These are phyloP conservation scores for Trichopria drosophilae DNA, from an alignment of 2,888 invertebrate species.

Conservation along the genomic window DNA sequence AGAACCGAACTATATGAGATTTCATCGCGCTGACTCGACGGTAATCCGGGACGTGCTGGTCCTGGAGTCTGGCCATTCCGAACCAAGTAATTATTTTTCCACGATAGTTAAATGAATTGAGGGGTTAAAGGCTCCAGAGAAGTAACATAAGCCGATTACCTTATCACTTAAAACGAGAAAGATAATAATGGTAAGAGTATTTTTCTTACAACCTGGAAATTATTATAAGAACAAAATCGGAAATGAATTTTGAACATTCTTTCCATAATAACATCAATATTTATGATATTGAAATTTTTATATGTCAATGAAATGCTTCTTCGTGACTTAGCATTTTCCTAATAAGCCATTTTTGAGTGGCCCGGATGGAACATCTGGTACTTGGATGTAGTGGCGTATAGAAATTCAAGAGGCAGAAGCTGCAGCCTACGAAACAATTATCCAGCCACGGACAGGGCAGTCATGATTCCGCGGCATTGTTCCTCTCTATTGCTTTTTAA, in stretches of 20 bases:
- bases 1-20: constrained; percentile 17
- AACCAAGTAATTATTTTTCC: constrained; percentile 29
- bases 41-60: constrained; percentile 5
- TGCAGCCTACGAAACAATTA: constrained; percentile 12
- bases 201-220: no score
- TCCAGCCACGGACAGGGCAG: constrained; percentile 4
- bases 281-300: no score
- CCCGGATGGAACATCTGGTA: background rate
- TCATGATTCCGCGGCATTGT: background rate
- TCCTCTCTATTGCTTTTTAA: constrained; percentile 16
- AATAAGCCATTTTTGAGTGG: no score
- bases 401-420: constrained; percentile 7
- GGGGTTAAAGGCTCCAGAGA: constrained; percentile 27
- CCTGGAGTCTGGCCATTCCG: constrained; percentile 24
- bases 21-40: constrained; percentile 32
- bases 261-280: no score
- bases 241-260: no score
- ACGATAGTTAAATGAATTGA: constrained; percentile 27
- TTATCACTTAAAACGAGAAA: no score
- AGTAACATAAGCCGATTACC: background rate
- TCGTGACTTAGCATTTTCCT: no score
- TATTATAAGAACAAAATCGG: no score
- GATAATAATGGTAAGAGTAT: no score
- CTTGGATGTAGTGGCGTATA: background rate
- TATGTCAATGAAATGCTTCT: no score